Percentiles rank a stretch among this genome's conserved stretches.
These are phyloP conservation scores for Hemibagrus wyckioides DNA, from an alignment of 2,113 vertebrate species.

Conservation along the genomic window DNA sequence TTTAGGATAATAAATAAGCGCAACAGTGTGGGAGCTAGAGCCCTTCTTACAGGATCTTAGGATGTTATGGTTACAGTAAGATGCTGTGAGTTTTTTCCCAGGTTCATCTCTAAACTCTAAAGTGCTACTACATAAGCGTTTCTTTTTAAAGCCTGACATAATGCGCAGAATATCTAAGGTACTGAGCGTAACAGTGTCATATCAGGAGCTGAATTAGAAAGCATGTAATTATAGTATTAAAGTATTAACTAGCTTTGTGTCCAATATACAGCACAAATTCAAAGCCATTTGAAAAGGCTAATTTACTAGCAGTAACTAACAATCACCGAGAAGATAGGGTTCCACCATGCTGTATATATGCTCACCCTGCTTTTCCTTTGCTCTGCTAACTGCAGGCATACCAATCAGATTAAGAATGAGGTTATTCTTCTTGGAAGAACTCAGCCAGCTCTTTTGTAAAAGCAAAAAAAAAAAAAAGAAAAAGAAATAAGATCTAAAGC, in stretches of 20 bases:
- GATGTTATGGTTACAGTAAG: neutral
- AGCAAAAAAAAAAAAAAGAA: constrained; percentile 51
- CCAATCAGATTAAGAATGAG: constrained; percentile 51
- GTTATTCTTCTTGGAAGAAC: constrained; percentile 45
- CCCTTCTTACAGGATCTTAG: no score
- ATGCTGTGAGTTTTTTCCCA: neutral
- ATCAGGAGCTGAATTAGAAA: neutral
- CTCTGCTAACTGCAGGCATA: constrained; percentile 50
- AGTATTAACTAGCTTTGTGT: neutral
- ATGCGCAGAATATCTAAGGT: neutral
- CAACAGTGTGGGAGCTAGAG: neutral
- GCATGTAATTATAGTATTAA: neutral
- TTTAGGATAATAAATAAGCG: neutral
- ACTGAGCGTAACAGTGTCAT: neutral
- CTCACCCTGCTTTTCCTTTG: neutral
- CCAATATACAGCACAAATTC: neutral
- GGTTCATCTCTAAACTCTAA: neutral
- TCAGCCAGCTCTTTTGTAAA: constrained; percentile 37
- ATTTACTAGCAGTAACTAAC: constrained; percentile 10
- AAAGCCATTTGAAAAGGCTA: neutral
- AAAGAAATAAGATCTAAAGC: constrained; percentile 45
- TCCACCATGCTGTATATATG: neutral
- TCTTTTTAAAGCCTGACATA: neutral
- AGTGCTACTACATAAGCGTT: no score
- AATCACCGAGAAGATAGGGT: neutral